A percentile compares a stretch with the other conserved stretches of the same genome.
These are phyloP conservation scores for Actenoides lindsayi DNA, from an alignment of 2,113 vertebrate species.

Conservation along the genomic window DNA sequence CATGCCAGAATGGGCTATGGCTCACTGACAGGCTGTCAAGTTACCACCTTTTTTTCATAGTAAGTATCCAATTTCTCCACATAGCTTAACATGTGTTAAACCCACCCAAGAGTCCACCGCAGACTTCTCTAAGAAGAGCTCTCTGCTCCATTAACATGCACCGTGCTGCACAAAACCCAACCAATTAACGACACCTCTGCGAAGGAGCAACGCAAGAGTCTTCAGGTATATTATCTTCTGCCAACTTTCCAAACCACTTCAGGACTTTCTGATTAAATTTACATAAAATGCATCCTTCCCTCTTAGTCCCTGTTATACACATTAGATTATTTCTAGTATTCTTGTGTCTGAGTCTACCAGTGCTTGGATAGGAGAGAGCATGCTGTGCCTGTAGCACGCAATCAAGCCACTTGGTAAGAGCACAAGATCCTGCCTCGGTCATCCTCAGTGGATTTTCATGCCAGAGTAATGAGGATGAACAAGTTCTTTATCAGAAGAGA, in stretches of 20 bases:
- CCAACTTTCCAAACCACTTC: constrained; percentile 38
- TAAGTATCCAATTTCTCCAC: neutral
- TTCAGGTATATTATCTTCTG: neutral
- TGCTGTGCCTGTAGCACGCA: neutral
- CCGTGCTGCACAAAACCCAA: fast-evolving
- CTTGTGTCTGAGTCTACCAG: constrained; percentile 16
- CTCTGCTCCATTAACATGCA: neutral
- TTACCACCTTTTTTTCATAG: neutral
- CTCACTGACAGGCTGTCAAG: neutral
- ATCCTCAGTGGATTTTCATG: neutral
- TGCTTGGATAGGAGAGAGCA: fast-evolving
- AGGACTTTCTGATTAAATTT: constrained; percentile 65
- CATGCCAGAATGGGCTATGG: fast-evolving
- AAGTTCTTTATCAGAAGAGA: neutral
- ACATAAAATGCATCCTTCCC: constrained; percentile 52
- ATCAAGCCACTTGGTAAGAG: neutral
- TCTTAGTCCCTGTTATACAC: constrained; percentile 1
- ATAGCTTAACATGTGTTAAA: neutral
- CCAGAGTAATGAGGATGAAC: neutral
- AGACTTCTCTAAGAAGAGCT: neutral
- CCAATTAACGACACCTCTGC: fast-evolving
- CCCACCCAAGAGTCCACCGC: fast-evolving
- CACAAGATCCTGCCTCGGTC: neutral
- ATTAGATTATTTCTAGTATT: constrained; percentile 25
- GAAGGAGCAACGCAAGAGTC: neutral